Base-by-base conservation (phyloP, 2,113 vertebrate genomes). In the Alligator sinensis region DNA sequence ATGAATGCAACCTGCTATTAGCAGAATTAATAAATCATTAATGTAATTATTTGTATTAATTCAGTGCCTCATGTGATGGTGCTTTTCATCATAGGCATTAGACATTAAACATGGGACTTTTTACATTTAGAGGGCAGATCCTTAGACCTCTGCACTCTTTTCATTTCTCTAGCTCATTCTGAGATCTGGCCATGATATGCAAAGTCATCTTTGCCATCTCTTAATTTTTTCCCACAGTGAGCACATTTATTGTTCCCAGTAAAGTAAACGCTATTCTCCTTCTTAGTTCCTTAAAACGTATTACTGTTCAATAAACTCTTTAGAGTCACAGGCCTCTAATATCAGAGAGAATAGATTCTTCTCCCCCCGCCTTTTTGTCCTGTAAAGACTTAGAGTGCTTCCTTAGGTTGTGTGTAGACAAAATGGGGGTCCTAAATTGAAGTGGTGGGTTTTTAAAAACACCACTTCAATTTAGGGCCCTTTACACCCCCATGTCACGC, bases 371-470 rank as follows among this genome's bases (percentile, higher is more conserved):
- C n/a, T 62, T 21, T 61, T 80, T 95, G 91, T 93, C 84, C 89
- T 70, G 55, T 61, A 27, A 90, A 47, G 84, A 70, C 91, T 89
- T 81, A 17, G 38, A 78, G 4, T 18, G 16, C 85, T 63, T 61
- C n/a, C 19, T 30, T 34, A 30, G 19, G 19, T 70, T 18, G 66
- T 19, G 11, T 34, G 66, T 18, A 30, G 17, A 15, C 30, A 61
- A 86, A 91, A 61, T 1, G 47, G 47, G 38, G 47, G 47, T 9
- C 47, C 47, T 47, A 47, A 47, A 47, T 47, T 47, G 47, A 47
- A 47, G 47, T 47, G 47, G 47, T 47, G 47, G 47, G 47, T 47
- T 47, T 47, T 47, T 47, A 47, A 47, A 47, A 47, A 47, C 47
- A 47, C 47, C 47, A 47, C 47, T 47, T 47, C 47, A 47, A 47